Conservation (phyloP, 2,888 invertebrate genomes). For the Gasteruption jaculator region DNA sequence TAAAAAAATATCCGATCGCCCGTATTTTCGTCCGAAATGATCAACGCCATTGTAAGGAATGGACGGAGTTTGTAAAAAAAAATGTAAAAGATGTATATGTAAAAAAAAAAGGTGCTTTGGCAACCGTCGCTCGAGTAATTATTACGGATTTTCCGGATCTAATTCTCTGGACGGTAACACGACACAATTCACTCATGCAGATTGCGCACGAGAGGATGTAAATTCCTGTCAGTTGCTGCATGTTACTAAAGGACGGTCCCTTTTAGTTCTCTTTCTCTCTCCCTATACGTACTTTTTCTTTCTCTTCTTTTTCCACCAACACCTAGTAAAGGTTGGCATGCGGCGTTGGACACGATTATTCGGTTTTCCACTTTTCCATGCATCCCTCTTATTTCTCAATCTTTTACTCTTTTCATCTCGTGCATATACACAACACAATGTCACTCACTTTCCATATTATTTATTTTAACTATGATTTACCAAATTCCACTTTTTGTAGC, state of each 20-base stretch:
- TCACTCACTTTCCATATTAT: too few species aligned
- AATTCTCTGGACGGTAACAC: slow-evolving; percentile 50
- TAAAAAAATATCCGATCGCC: too few species aligned
- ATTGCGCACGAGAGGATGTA: slow-evolving; percentile 49
- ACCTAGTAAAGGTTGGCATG: too few species aligned
- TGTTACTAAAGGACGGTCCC: slow-evolving; percentile 42
- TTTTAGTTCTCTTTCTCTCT: slow-evolving; percentile 41
- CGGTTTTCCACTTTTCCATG: slow-evolving; percentile 37
- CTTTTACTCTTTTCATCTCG: slow-evolving; percentile 8
- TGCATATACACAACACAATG: too few species aligned
- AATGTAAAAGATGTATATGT: slow-evolving; percentile 9
- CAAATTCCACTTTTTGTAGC: too few species aligned
- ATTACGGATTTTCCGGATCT: slow-evolving; percentile 51
- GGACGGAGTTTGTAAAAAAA: neutral
- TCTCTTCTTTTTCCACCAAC: slow-evolving; percentile 36
- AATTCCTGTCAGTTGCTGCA: slow-evolving; percentile 48
- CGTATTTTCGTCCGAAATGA: too few species aligned
- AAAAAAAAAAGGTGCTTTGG: slow-evolving; percentile 37
- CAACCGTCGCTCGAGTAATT: slow-evolving; percentile 46
- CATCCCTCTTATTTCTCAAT: slow-evolving; percentile 8
- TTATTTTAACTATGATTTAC: too few species aligned
- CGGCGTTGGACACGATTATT: slow-evolving; percentile 40
- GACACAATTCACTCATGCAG: slow-evolving; percentile 51
- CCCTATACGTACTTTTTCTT: too few species aligned
- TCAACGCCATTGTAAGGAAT: too few species aligned